A percentile compares a stretch with the other conserved stretches of the same genome.
Conservation (phyloP, 2,113 vertebrate genomes). For the Conger conger region DNA sequence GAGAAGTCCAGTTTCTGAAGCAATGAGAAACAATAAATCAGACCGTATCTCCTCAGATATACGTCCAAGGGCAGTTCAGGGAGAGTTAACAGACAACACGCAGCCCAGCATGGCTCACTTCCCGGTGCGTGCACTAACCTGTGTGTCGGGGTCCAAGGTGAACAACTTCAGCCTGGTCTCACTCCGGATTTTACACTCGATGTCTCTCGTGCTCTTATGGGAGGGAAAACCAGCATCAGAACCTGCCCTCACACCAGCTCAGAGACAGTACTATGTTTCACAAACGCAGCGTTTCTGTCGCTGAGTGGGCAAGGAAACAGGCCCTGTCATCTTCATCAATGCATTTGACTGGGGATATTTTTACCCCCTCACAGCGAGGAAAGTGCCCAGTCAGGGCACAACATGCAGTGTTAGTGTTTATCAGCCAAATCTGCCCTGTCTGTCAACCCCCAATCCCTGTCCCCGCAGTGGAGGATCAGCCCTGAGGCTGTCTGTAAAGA, state of each 20-base stretch:
- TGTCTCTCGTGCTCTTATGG: conserved; percentile 83
- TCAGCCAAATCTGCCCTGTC: background rate
- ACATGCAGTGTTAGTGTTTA: background rate
- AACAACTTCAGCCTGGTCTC: conserved; percentile 93
- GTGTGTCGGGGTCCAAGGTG: conserved; percentile 90
- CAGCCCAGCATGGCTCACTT: background rate
- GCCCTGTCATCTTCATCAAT: background rate
- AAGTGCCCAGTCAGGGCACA: background rate
- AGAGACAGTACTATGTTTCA: background rate
- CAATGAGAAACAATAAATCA: conserved; percentile 20
- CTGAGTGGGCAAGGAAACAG: background rate
- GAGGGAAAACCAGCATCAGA: background rate
- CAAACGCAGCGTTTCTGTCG: background rate
- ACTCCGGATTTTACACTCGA: conserved; percentile 87
- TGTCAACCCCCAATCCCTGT: background rate
- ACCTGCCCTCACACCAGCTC: background rate
- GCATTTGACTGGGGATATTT: background rate
- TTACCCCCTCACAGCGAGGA: background rate
- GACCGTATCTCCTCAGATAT: background rate
- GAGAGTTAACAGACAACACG: background rate
- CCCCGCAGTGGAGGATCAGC: background rate
- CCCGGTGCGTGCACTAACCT: conserved; percentile 68
- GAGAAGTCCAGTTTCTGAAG: conserved; percentile 90
- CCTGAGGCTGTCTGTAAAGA: background rate
- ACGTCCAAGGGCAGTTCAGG: background rate